These are phyloP conservation scores for Rhabdomys pumilio DNA, from an alignment of 2,797 vertebrate genomes.

Conservation along the genomic window DNA sequence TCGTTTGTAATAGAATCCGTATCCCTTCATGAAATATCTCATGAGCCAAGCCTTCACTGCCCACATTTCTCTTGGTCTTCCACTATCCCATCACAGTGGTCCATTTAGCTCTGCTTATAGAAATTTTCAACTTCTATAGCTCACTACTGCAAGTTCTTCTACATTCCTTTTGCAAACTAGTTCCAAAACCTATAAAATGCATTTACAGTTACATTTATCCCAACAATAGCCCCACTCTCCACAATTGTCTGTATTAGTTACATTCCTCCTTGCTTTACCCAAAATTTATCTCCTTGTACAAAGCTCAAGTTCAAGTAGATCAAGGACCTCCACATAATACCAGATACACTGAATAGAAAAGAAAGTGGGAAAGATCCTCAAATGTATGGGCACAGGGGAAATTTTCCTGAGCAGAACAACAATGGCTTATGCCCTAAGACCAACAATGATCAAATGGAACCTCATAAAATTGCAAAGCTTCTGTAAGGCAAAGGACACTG, in stretches of 20 bases:
- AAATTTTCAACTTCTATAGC: background rate
- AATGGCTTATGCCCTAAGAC: too few relatives aligned
- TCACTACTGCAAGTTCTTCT: background rate
- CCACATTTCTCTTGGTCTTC: background rate
- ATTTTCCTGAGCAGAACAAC: too few relatives aligned
- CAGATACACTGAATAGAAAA: too few relatives aligned
- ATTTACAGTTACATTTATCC: background rate
- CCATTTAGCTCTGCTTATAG: background rate
- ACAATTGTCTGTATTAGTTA: background rate
- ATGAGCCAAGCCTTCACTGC: background rate
- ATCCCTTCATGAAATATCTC: background rate
- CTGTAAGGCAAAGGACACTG: too few relatives aligned
- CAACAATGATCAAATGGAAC: too few relatives aligned
- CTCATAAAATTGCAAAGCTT: too few relatives aligned
- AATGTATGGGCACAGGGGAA: too few relatives aligned
- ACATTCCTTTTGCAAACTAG: background rate
- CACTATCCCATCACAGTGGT: background rate
- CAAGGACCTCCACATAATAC: too few relatives aligned
- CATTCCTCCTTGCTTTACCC: background rate
- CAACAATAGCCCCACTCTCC: background rate
- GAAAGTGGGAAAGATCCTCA: too few relatives aligned
- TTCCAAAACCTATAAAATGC: background rate
- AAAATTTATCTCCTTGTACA: too few relatives aligned
- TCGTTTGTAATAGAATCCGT: background rate
- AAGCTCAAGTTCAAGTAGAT: too few relatives aligned